Evolutionary conservation across 2,113 vertebrate species (phyloP), one percentile per base, ranked within the genome.

Genomic region (Atlantisia rogersi): DNA sequence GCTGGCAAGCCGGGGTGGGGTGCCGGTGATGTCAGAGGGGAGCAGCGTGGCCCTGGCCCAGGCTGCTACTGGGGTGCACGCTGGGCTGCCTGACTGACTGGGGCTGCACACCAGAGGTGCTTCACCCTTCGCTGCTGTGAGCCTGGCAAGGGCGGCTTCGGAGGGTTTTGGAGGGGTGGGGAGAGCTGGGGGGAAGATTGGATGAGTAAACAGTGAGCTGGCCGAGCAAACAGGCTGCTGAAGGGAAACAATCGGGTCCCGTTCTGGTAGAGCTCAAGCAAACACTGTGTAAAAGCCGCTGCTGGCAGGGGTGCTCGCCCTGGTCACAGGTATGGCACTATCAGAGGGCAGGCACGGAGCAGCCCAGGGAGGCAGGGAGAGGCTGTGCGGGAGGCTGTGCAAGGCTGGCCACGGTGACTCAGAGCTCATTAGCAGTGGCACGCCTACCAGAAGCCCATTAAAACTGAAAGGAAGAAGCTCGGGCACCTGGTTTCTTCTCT

Each of bases 371-470:
- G 56, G 73, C 86, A 76, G 86, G 78, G 83, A 85, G 67, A 90
- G 63, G 56, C 94, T 97, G 83, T 87, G 92, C 88, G 96, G 96
- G 86, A 91, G 58, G 92, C 81, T 69, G 44, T 46, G 17, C 44
- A 46, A 46, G 44, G 44, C 74, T 87, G 95, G 67, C 92, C 91
- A 82, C 62, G 40, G 11, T 97, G 96, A 96, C 86, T 97, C 95
- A 95, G 94, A 31, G 3, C 58, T 91, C 83, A 69, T 91, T 92
- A 95, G 65, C 62, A 48, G 95, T 20, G 92, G 42, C 96, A 96
- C 96, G 87, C 96, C 96, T 96, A 94, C 5, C 2, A 89, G 74
- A 92, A 92, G 74, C 80, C 74, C 63, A 95, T 95, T 93, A 96
- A 93, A 96, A 75, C 86, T 46, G 90, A 85, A 76, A 92, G 85